phyloP scores from a whole-genome alignment of 2,797 vertebrate genomes.

The Cryptoprocta ferox region DNA sequence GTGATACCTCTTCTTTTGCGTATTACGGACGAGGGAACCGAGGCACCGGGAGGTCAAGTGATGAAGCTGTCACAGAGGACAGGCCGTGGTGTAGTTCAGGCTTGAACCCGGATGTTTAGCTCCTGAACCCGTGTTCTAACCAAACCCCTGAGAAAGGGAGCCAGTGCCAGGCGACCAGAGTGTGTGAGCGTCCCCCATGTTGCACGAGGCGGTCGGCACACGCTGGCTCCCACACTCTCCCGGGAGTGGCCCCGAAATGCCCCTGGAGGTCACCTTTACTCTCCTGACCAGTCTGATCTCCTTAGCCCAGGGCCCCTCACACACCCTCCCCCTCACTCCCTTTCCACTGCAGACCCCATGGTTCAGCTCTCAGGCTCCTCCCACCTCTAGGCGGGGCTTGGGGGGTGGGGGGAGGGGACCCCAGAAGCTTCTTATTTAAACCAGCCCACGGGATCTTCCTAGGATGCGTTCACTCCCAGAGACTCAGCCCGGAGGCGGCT shows the following conservation, averaged over 20 bases:
- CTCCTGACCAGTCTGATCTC: too few relatives aligned
- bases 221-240: too few relatives aligned
- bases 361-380: background rate
- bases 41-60: background rate
- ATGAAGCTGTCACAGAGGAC: background rate
- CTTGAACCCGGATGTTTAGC: background rate
- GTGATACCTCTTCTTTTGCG: background rate
- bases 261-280: background rate
- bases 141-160: background rate
- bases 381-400: background rate
- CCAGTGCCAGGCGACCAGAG: accelerated
- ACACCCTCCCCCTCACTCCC: accelerated
- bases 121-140: background rate
- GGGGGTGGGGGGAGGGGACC: accelerated
- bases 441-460: background rate
- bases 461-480: background rate
- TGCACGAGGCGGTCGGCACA: accelerated
- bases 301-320: too few relatives aligned
- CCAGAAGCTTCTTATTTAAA: too few relatives aligned
- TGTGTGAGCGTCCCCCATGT: accelerated
- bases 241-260: background rate
- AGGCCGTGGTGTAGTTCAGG: background rate
- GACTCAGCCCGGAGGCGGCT: too few relatives aligned
- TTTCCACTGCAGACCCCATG: background rate
- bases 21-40: background rate